Evolutionary conservation across 2,113 vertebrate genomes (phyloP), one percentile per base, ranked within the genome.

Genomic region (Phaethornis superciliosus): DNA sequence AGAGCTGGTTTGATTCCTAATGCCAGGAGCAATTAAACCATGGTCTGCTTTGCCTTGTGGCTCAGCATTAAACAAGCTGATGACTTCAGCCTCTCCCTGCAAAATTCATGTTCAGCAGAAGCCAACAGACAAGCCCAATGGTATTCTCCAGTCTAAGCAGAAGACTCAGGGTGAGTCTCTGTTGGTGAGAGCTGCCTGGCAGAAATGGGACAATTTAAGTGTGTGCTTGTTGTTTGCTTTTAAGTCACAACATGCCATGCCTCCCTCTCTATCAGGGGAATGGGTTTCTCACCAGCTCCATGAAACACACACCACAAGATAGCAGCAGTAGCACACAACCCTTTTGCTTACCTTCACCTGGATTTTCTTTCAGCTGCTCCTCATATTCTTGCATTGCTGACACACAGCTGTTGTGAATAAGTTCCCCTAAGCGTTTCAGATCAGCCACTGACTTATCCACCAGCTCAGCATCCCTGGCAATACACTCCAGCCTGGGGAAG

Each of bases 361-460:
- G 98, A 49, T 99, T 99, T 83, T 99, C 99, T 90, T 99, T 99
- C 71, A 99, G 96, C 76, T 99, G 99, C 30, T 99, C 99, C 89
- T 99, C 99, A 0, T 99, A 99, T 20, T 99, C 99, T 92, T 99
- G 99, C 97, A 99, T 98, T 16, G 99, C 99, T 52, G 98, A 96
- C 78, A 98, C 98, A 88, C 99, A 99, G 88, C 98, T 99, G 27
- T 97, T 98, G 91, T 99, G 99, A 77, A 99, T 98, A 92, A 99
- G 98, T 21, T 99, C 99, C 4, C 99, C 99, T 9, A 99, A 97
- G 17, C 99, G 98, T 95, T 99, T 99, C 87, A 99, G 97, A 92
- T 99, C 99, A 21, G 99, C 99, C 22, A 99, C 98, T 2, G 99
- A 99, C 85, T 99, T 99, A 88, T 99, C 99, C n/a, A 99, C 99